Percentiles rank a stretch among this genome's conserved stretches.
Conservation (phyloP, 2,888 invertebrate species). For the Pseudanteris insignis region DNA sequence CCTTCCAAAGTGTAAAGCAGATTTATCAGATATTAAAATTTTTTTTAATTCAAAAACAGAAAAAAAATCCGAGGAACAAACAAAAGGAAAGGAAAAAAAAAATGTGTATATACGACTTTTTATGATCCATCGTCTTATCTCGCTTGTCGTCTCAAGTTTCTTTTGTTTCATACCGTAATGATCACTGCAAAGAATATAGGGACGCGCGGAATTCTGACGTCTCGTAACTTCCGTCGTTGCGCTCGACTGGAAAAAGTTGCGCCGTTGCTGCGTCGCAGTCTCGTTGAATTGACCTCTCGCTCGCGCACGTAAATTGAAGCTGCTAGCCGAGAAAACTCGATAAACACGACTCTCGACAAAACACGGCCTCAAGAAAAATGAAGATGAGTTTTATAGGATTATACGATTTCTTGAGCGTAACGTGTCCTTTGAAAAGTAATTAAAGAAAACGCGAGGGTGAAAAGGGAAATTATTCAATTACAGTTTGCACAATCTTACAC, state of each 20-base stretch:
- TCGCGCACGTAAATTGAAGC: conserved; percentile 35
- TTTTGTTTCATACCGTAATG: conserved; percentile 32
- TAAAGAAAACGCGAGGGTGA: conserved; percentile 19
- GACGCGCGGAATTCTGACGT: conserved; percentile 42
- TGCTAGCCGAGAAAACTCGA: conserved; percentile 34
- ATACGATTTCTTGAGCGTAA: conserved; percentile 25
- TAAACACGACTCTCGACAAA: conserved; percentile 42
- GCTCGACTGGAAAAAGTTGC: conserved; percentile 36
- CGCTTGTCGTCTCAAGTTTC: conserved; percentile 11
- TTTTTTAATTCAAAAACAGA: too few relatives aligned
- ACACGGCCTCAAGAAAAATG: conserved; percentile 33
- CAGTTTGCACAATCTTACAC: conserved; percentile 15
- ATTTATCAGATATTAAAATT: too few relatives aligned
- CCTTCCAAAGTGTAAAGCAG: too few relatives aligned
- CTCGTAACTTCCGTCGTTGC: conserved; percentile 43
- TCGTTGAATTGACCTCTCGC: conserved; percentile 16
- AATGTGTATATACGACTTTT: too few relatives aligned
- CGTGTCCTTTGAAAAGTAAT: conserved; percentile 36
- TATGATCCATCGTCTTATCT: conserved; percentile 27
- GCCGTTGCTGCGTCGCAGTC: conserved; percentile 17
- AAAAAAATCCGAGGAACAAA: too few relatives aligned
- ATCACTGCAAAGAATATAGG: conserved; percentile 29
- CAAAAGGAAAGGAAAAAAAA: too few relatives aligned
- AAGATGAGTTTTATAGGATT: conserved; percentile 37
- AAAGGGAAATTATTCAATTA: conserved; percentile 21